Conservation (phyloP, 2,888 invertebrate genomes). For the Chrysolina americana region DNA sequence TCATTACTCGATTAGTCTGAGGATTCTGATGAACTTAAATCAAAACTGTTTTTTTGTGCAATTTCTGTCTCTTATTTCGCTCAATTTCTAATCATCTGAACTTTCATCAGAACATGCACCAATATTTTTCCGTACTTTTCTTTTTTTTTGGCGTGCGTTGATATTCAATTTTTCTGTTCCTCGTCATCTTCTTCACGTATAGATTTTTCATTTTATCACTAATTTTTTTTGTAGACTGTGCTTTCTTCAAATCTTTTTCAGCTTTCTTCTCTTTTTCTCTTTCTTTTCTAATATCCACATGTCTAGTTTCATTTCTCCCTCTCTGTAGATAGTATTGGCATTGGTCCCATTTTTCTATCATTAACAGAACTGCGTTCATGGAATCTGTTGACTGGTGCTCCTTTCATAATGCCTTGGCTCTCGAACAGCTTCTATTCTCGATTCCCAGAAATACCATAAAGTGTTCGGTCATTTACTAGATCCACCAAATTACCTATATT, state of each 20-base stretch:
- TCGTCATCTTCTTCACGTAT: slow-evolving; percentile 13
- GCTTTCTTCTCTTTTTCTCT: too few relatives aligned
- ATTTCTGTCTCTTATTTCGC: slow-evolving; percentile 17
- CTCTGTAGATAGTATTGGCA: too few relatives aligned
- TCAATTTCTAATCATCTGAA: slow-evolving; percentile 24
- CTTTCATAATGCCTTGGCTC: too few relatives aligned
- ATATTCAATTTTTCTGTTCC: not conserved
- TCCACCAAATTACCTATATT: too few relatives aligned
- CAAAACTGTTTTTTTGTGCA: slow-evolving; percentile 18
- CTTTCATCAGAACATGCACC: not conserved
- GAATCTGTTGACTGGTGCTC: too few relatives aligned
- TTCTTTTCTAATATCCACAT: too few relatives aligned
- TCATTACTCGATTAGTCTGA: slow-evolving; percentile 12
- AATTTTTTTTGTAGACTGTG: slow-evolving; percentile 18
- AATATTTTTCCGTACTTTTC: not conserved
- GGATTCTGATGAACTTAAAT: slow-evolving; percentile 23
- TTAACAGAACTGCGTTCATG: too few relatives aligned
- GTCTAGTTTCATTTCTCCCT: too few relatives aligned
- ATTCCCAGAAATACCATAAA: too few relatives aligned
- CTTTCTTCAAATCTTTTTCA: slow-evolving; percentile 22
- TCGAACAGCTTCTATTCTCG: too few relatives aligned
- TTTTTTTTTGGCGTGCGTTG: not conserved
- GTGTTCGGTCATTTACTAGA: too few relatives aligned
- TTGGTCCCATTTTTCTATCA: too few relatives aligned
- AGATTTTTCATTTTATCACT: not conserved